These are phyloP conservation scores for Grammomys dolichurus DNA, from an alignment of 2,113 vertebrate genomes.

Conservation along the genomic window DNA sequence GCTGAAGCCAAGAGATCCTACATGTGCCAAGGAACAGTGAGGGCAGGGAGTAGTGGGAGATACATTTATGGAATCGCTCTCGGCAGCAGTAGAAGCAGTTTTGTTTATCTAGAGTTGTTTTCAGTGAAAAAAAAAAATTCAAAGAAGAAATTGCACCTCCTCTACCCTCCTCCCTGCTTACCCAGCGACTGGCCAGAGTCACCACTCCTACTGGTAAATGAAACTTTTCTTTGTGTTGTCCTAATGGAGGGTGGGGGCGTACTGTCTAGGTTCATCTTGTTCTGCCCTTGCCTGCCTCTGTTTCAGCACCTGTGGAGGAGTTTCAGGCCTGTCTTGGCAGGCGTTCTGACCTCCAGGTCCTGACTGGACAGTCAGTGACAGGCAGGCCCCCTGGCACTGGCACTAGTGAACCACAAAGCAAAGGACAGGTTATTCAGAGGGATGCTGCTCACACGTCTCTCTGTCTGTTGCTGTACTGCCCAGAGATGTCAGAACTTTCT, in stretches of 20 bases:
- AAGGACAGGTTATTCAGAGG: background rate
- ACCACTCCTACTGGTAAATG: constrained; percentile 96
- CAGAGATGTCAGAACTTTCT: background rate
- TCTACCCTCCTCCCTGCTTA: constrained; percentile 89
- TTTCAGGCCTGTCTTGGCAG: background rate
- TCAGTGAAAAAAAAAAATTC: background rate
- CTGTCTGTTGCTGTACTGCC: background rate
- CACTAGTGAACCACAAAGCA: background rate
- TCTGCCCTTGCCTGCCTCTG: background rate
- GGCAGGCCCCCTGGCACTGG: background rate
- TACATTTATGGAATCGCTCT: background rate
- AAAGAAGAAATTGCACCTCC: constrained; percentile 90
- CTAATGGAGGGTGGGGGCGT: background rate
- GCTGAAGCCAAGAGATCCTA: background rate
- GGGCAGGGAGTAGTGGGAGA: background rate
- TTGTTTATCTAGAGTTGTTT: background rate
- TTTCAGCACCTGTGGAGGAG: background rate
- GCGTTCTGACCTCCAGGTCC: background rate
- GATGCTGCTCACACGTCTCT: background rate
- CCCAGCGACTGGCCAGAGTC: constrained; percentile 92
- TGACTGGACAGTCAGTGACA: background rate
- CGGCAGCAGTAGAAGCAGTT: background rate
- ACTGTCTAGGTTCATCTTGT: background rate
- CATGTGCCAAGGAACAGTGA: background rate
- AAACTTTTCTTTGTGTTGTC: constrained; percentile 38